These are phyloP conservation scores for Danionella cerebrum DNA, from an alignment of 2,113 vertebrate species.

Conservation along the genomic window DNA sequence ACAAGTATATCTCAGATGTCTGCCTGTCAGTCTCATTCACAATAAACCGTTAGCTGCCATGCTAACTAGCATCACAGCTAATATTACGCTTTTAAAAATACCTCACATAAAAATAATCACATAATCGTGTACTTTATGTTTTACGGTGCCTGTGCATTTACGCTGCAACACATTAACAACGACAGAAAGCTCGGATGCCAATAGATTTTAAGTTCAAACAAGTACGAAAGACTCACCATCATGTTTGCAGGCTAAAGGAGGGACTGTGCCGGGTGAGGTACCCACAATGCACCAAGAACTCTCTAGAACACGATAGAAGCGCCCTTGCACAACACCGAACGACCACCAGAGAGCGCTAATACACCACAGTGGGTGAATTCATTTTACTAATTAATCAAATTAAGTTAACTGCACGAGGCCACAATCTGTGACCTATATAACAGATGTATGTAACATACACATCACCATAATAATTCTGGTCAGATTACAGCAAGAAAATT, in stretches of 20 bases:
- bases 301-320: constrained; percentile 29
- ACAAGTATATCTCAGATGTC: neutral
- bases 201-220: neutral
- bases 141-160: neutral
- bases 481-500: too few relatives aligned
- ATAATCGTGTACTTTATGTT: neutral
- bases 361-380: neutral
- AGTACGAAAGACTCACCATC: constrained; percentile 37
- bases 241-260: constrained; percentile 32
- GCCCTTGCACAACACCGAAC: neutral
- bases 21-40: neutral
- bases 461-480: too few relatives aligned
- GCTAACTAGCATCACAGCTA: neutral
- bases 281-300: constrained; percentile 43
- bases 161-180: accelerated
- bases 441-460: too few relatives aligned
- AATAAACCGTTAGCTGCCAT: neutral
- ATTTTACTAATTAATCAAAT: neutral
- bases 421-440: too few relatives aligned
- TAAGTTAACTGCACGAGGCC: too few relatives aligned
- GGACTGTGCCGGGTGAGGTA: constrained; percentile 19
- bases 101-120: neutral
- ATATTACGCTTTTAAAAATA: neutral
- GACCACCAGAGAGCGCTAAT: neutral
- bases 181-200: neutral